phyloP scores from a whole-genome alignment of 2,797 vertebrate genomes.

The Acanthis flammea region DNA sequence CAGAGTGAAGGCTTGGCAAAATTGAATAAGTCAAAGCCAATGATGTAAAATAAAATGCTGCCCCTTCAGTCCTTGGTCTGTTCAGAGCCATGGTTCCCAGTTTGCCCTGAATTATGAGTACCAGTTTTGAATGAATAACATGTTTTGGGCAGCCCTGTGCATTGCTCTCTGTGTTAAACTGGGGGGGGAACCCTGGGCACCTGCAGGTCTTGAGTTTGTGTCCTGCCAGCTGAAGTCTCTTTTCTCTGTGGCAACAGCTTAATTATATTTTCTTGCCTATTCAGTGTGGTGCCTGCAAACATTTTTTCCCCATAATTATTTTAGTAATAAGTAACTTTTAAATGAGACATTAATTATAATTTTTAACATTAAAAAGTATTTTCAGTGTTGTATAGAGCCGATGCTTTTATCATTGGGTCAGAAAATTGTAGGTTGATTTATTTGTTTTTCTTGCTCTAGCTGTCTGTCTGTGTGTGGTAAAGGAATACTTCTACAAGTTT shows the following conservation, averaged over 20 bases:
- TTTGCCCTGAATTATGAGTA: background rate
- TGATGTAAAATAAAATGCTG: background rate
- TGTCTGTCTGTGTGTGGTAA: background rate
- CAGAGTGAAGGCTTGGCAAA: background rate
- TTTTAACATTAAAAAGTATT: background rate
- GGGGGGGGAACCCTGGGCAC: background rate
- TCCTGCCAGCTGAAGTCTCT: background rate
- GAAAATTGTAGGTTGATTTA: background rate
- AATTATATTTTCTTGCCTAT: background rate
- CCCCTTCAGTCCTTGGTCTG: background rate
- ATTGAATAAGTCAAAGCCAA: background rate
- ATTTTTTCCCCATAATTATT: background rate
- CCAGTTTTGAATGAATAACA: background rate
- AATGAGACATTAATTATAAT: background rate
- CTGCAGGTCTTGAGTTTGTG: background rate
- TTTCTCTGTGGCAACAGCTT: background rate
- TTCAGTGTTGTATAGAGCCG: background rate
- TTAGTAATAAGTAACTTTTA: background rate
- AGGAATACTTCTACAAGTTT: background rate
- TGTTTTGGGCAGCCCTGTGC: background rate
- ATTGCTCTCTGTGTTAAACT: background rate
- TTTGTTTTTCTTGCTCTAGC: background rate
- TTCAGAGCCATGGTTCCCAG: background rate
- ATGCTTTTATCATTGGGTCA: background rate
- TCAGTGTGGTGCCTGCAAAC: fast-evolving